phyloP scores from a whole-genome alignment of 2,888 invertebrate genomes.

The Apantesis nais region DNA sequence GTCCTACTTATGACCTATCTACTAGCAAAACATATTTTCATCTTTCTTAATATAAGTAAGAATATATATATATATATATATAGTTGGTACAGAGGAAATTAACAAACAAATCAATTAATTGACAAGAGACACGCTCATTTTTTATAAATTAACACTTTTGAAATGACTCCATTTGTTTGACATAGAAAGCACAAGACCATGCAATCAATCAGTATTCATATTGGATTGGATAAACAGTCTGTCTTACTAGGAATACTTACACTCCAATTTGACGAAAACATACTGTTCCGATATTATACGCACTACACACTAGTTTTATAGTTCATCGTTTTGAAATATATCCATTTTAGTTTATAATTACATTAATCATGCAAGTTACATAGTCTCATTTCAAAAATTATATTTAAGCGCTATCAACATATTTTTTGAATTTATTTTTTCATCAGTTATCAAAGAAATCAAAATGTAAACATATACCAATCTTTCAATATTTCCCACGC shows the following conservation, averaged over 20 bases:
- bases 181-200: constrained; percentile 41
- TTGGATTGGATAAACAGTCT: not conserved
- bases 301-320: not conserved
- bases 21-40: constrained; percentile 39
- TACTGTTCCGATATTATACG: not conserved
- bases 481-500: not conserved
- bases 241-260: not conserved
- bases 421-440: not conserved
- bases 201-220: not conserved
- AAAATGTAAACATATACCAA: not conserved
- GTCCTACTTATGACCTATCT: constrained; percentile 49
- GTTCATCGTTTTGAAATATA: not conserved
- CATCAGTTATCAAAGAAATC: not conserved
- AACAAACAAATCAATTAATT: constrained; percentile 54
- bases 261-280: not conserved
- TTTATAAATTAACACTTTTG: constrained; percentile 42
- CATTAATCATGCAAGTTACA: not conserved
- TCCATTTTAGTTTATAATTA: not conserved
- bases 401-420: not conserved
- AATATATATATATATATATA: too few relatives aligned
- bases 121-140: constrained; percentile 53
- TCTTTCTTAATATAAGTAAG: constrained; percentile 30
- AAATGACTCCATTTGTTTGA: constrained; percentile 55
- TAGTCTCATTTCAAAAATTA: not conserved
- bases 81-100: constrained; percentile 36